Evolutionary conservation across 2,888 invertebrate genomes (phyloP), one percentile per base, ranked within the genome.

Genomic region (Aporophyla lueneburgensis): DNA sequence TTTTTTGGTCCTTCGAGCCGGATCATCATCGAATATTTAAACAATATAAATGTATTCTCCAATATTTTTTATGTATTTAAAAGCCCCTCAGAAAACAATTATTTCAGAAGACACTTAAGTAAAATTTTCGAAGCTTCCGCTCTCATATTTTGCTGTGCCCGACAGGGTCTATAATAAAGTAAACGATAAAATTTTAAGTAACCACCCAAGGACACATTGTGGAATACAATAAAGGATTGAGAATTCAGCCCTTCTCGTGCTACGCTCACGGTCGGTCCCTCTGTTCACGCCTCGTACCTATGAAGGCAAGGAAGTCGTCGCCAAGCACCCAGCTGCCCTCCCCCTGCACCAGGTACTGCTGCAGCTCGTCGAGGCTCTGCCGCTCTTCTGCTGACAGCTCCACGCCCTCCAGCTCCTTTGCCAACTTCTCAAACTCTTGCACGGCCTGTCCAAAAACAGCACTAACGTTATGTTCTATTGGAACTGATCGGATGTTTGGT

Each of bases 301-400:
- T 97, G 92, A 99, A 98, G 74, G 97, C 97, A 63, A 99, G 97
- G 94, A 99, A 99, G 88, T 98, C 98, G 90, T 99, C 99, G 16
- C 99, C 98, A 40, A 99, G 97, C 75, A 99, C 98, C 99, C 99
- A 99, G 90, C 98, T 98, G 76, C 99, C 99, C 92, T 99, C 99
- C 88, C 98, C 98, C 86, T 98, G 98, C 87, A 99, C 97, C 93
- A 99, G 97, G 95, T 99, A 99, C 94, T 98, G 98, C 92, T 98
- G 98, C 88, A 99, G 95, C 95, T 99, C 99, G 89, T 98, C 98
- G 92, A 99, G 95, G 86, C 98, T 98, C 88, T 97, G 97, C 91
- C 97, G 97, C 92, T 99, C 99, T 80, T 98, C 98, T 19, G 97
- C 97, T 71, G 97, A 97, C 83, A 99, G 96, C 93, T 98, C 97